Evolutionary conservation across 1,140 invertebrate genomes (phyloP), one percentile per base, ranked within the genome.

Genomic region (Asbolus verrucosus): DNA sequence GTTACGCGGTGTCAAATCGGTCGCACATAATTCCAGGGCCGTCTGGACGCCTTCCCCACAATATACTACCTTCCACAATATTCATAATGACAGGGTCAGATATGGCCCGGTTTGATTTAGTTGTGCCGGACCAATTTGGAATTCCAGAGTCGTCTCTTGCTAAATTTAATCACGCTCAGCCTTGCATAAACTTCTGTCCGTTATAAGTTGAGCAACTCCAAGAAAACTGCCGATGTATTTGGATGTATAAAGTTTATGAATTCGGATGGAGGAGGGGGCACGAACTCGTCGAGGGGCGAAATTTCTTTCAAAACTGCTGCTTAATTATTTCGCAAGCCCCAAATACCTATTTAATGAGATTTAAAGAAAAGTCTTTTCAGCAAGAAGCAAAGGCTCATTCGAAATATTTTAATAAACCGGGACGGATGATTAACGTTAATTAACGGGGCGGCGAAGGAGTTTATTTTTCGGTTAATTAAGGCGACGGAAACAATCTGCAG

Each of bases 331-430:
- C 33, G 46, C 41, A 67, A 36, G 21, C 43, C 41, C 15, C 63
- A 54, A 67, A 67, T 67, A 50, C 41, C 65, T 33, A 38, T 67
- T 54, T 67, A 67, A 67, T 67, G 65, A 67, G 65, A 67, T 67
- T 67, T 67, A 33, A 67, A 67, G 38, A 67, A 33, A 67, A 54
- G 65, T 50, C 41, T 67, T 50, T 36, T 63, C 36, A 63, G 14
- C 46, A 14, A 54, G 46, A 54, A 54, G 46, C 9, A 54, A 24
- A 30, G 46, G 39, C 16, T 43, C 61, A 39, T 67, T 67, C 11
- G 11, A 54, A 67, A 67, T 67, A 67, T 67, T 67, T 67, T 67
- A 67, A 67, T 67, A 67, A 67, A 67, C 65, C 54, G 19, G 41
- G 41, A 30, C 65, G 65, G 30, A 67, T 67, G 41, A 67, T 67